Evolutionary conservation across 2,113 vertebrate species (phyloP), one percentile per base, ranked within the genome.

Genomic region (Danio rerio): DNA sequence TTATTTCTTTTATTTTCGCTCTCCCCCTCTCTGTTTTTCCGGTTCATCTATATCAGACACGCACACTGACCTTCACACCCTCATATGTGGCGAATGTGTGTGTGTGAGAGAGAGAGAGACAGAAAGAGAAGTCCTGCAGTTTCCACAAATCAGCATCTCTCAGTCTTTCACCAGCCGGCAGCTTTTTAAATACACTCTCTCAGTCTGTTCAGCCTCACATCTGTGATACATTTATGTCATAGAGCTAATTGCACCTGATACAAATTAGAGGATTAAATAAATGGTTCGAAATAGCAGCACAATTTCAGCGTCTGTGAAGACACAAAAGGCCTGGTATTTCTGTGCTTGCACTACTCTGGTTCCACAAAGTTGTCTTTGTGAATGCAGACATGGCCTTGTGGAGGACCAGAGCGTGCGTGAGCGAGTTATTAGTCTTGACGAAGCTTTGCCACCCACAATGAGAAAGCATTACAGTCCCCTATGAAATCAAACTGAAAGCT

Each of bases 201-300:
- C 53, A 18, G 55, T 79, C 68, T 49, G 70, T 68, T 79, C 49
- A 43, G 58, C n/a, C 47, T 31, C 49, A 77, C 75, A 82, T 84
- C 70, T 71, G 81, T 66, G 56, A 75, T 63, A 9, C 66, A 78
- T 88, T 83, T 53, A 50, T 75, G 50, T 52, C 77, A 68, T 58
- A 9, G 62, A 55, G 50, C 47, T 82, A 66, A 86, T 80, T 73
- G 71, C 43, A 63, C 40, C 43, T 83, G 81, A 83, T 79, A 84
- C 83, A 78, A 84, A 84, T 84, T 66, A 69, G 66, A 20, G 73
- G 74, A 81, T 83, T 81, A 78, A 83, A 81, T 86, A 65, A 83
- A 86, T 83, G 85, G 68, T 86, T 83, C 78, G 58, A 79, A 76
- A 83, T 63, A 45, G 47, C 47, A 55, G 71, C 52, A 45, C 72